phyloP scores from a whole-genome alignment of 2,797 vertebrate species.

The Meriones psammophilus region DNA sequence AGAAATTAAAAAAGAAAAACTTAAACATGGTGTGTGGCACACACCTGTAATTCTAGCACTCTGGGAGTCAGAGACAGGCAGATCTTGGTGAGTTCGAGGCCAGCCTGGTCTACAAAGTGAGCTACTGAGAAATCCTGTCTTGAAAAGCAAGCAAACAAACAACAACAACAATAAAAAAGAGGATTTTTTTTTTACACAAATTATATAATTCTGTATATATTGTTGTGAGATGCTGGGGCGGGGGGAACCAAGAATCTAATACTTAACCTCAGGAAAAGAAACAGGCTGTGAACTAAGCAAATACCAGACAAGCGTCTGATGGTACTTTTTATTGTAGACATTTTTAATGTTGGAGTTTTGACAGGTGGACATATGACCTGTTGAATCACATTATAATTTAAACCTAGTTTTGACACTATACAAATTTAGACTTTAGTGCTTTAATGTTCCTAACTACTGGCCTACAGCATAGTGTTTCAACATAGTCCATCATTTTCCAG shows the following conservation, averaged over 20 bases:
- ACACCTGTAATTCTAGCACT: no score
- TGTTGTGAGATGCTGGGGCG: background rate
- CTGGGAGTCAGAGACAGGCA: no score
- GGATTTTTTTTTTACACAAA: background rate
- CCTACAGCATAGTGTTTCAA: no score
- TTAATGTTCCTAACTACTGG: background rate
- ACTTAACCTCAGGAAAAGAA: background rate
- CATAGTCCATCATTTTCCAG: background rate
- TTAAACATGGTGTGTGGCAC: no score
- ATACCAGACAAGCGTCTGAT: background rate
- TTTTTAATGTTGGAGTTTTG: conserved; percentile 11
- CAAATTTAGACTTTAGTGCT: background rate
- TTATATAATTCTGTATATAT: background rate
- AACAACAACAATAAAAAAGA: no score
- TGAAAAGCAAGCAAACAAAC: no score
- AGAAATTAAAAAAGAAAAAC: background rate
- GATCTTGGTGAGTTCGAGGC: no score
- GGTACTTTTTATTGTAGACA: background rate
- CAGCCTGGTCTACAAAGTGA: no score
- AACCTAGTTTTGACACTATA: background rate
- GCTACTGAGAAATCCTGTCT: no score
- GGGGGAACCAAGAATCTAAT: background rate
- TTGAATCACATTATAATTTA: background rate
- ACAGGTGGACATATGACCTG: background rate
- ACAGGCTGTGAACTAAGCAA: background rate